These are phyloP conservation scores for Hydrocynus forskahlii DNA, from an alignment of 2,797 vertebrate species.

Conservation along the genomic window DNA sequence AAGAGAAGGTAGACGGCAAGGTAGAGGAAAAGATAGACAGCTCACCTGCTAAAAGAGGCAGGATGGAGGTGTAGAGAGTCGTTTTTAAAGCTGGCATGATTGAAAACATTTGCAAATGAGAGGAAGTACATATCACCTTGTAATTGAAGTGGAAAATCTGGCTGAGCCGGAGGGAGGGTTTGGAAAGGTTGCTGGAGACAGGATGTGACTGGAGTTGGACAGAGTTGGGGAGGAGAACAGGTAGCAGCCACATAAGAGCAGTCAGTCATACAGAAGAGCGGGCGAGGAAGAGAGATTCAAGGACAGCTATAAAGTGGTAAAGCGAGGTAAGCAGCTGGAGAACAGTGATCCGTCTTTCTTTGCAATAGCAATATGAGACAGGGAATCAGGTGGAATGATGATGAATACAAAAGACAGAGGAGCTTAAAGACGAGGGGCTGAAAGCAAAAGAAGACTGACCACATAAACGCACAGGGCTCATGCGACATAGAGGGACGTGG, in stretches of 20 bases:
- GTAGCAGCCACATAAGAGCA: conserved; percentile 33
- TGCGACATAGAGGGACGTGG: conserved; percentile 34
- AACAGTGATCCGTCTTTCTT: conserved; percentile 63
- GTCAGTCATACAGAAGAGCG: background rate
- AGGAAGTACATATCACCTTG: conserved; percentile 25
- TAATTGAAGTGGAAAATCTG: conserved; percentile 40
- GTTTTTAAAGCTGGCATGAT: conserved; percentile 27
- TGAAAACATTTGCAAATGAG: conserved; percentile 41
- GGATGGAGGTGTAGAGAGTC: background rate
- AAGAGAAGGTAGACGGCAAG: background rate
- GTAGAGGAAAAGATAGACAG: conserved; percentile 10
- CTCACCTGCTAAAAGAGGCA: conserved; percentile 28
- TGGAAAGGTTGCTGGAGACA: background rate
- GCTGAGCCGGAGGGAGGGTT: conserved; percentile 12
- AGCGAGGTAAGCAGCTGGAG: conserved; percentile 59
- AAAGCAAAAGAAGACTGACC: conserved; percentile 37
- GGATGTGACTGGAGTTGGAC: conserved; percentile 17
- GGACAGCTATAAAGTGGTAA: conserved; percentile 58
- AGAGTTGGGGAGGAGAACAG: conserved; percentile 7
- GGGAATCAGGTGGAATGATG: conserved; percentile 56
- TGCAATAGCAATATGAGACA: conserved; percentile 59
- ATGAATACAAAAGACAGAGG: conserved; percentile 58
- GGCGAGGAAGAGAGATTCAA: conserved; percentile 50
- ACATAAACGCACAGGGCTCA: conserved; percentile 25
- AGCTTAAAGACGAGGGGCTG: conserved; percentile 44